Evolutionary conservation across 2,797 vertebrate genomes (phyloP), one percentile per base, ranked within the genome.

Genomic region (Antrozous pallidus): DNA sequence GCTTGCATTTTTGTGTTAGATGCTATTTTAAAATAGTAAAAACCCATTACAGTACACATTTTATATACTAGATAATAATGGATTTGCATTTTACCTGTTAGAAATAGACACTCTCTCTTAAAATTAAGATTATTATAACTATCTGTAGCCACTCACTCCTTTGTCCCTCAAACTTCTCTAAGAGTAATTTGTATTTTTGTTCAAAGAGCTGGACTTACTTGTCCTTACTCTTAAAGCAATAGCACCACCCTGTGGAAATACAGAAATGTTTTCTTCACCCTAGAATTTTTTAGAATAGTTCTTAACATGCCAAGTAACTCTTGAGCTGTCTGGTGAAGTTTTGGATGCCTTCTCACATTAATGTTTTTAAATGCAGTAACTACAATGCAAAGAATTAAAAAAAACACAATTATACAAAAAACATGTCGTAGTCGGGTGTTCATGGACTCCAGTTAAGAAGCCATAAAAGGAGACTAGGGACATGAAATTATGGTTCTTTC

Each of bases 191-290:
- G 31, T 38, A 33, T 31, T 85, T 10, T 58, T 49, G 8, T 51
- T 58, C 31, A 49, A 58, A 40, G 9, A 11, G 42, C 8, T 1
- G 10, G 13, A 5, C 2, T 26, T 89, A 10, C 2, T 67, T 8
- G n/a, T 77, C 11, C 51, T 88, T 81, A 86, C 69, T 78, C 40
- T 75, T 83, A 88, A 92, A 82, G 78, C 91, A 96, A 95, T 93
- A 85, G 91, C 88, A 82, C 95, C 96, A 94, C 81, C 96, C 3
- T 88, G 90, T 94, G 97, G 91, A 91, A 77, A 82, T 2, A 92
- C 38, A 49, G 90, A 93, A 91, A 91, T 45, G 22, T 65, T 88
- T 73, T 54, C 33, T 83, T 83, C n/a, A 77, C 22, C 22, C 16
- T 7, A 22, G 1, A 92, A 79, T 20, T 88, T 87, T 20, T 69